Evolutionary conservation across 1,140 invertebrate species (phyloP), one percentile per base, ranked within the genome.

Genomic region (Notospermus geniculatus): DNA sequence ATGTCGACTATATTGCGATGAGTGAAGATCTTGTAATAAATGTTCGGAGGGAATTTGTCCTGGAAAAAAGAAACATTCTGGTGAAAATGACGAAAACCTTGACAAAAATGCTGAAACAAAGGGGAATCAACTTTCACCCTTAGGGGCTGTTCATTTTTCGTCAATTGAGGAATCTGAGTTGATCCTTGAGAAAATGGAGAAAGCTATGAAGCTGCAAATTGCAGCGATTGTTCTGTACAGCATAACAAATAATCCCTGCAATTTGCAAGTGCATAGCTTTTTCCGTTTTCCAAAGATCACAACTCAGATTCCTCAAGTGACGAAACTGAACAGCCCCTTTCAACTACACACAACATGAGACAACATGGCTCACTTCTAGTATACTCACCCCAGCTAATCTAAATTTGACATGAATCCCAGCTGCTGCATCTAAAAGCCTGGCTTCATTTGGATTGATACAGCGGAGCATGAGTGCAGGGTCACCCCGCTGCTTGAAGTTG

Each of bases 11-110:
- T 72, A 17, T 78, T 78, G 50, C 79, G 62, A 59, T 81, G 78
- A 15, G 80, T 82, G 65, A 73, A 82, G 25, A 82, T 82, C 62
- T 82, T 82, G 67, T 82, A 82, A 65, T 80, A 81, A 54, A 82
- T 80, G 62, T 79, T 80, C 5, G 80, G 80, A 29, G 80, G 80
- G 69, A 82, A 82, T 52, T 71, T 64, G 7, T 77, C 70, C 79
- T 81, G 63, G 17, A 59, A 55, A 27, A 22, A 13, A 9, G 30
- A 23, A 7, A 56, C 15, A 9, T 19, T n/a, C n/a, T 55, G 22
- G 9, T 39, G 23, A 28, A 52, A 60, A 54, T 23, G 43, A 28
- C 7, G 17, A 52, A 43, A 17, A 52, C 23, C 17, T n/a, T 11
- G n/a, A 5, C 25, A 7, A 27, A 50, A 50, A n/a, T n/a, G 4